Conservation (phyloP, 2,888 invertebrate species). For the Drosophila longiperda region DNA sequence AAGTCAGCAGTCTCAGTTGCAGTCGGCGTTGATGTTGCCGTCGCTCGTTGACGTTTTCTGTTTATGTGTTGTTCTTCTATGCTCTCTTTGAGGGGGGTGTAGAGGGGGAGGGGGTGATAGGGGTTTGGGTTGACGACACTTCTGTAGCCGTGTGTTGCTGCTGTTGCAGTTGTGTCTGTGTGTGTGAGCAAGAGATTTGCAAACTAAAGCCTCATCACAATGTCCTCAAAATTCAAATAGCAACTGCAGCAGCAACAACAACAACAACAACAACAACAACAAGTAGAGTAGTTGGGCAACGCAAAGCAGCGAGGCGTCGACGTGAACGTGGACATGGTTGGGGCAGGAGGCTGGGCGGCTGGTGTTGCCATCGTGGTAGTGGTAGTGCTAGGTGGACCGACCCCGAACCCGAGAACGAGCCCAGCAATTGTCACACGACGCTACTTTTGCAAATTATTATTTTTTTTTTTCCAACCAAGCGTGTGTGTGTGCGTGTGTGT, state of each 20-base stretch:
- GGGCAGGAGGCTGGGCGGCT: not conserved
- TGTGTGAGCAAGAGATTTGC: conserved; percentile 79
- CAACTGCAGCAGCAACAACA: conserved; percentile 65
- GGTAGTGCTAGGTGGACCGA: not conserved
- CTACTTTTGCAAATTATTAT: conserved; percentile 80
- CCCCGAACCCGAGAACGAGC: conserved; percentile 26
- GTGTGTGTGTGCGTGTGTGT: conserved; percentile 20
- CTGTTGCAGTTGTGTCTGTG: conserved; percentile 10
- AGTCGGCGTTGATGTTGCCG: conserved; percentile 43
- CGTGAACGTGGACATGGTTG: conserved; percentile 12
- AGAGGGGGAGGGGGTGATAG: not conserved
- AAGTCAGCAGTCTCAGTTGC: conserved; percentile 39
- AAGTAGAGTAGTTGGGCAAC: conserved; percentile 60
- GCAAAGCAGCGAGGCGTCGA: conserved; percentile 55
- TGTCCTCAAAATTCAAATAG: conserved; percentile 81
- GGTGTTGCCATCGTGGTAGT: not conserved
- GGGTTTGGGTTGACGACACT: conserved; percentile 16
- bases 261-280: conserved; percentile 36
- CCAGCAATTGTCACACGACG: conserved; percentile 79
- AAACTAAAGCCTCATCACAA: conserved; percentile 82
- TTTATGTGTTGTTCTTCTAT: conserved; percentile 39
- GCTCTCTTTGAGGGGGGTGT: conserved; percentile 17
- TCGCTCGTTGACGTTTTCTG: conserved; percentile 62
- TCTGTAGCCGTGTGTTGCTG: conserved; percentile 43
- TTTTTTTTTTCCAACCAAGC: conserved; percentile 44